Evolutionary conservation across 2,888 invertebrate species (phyloP), one percentile per base, ranked within the genome.

Genomic region (Blomia tropicalis): DNA sequence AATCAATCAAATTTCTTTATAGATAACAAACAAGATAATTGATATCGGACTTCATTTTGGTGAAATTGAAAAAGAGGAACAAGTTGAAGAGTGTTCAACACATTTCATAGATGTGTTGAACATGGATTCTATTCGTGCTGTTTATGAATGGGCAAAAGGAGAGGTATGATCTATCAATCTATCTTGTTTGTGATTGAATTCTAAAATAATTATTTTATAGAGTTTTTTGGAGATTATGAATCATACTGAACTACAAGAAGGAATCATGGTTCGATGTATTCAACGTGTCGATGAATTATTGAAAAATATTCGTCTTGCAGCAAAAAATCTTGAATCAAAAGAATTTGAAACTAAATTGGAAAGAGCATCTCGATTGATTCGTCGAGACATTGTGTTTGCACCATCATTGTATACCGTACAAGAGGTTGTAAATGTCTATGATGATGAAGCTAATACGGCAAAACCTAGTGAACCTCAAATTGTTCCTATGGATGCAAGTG

Each of bases 351-450:
- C 83, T 66, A 96, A 93, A 77, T 95, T 96, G 90, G 87, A 92
- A 74, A 88, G 90, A 73, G 89, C 91, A 0, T 89, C 89, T 0
- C 82, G 83, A 2, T 83, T 86, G 47, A 93, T 98, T 67, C 92
- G 93, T 74, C 78, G 98, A 64, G 96, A 96, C 74, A 96, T 98
- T 70, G 96, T 98, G 0, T 98, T 98, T 73, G 89, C 95, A 25
- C 92, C 91, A 31, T 93, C 92, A 75, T 79, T 98, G 51, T 98
- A 98, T 72, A 63, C 62, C n/a, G 30, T 25, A 14, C 27, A 29
- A 25, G 30, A 29, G 17, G 29, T 56, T 14, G 56, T 56, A 19
- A 23, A 25, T 36, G 2, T 56, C 14, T 25, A 19, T 25, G 56
- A 56, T 19, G 29, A 56, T 31, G 56, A 56, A 19, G 7, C 36